A percentile compares a stretch with the other conserved stretches of the same genome.
These are phyloP conservation scores for Margaritifera margaritifera DNA, from an alignment of 2,888 invertebrate genomes.

Conservation along the genomic window DNA sequence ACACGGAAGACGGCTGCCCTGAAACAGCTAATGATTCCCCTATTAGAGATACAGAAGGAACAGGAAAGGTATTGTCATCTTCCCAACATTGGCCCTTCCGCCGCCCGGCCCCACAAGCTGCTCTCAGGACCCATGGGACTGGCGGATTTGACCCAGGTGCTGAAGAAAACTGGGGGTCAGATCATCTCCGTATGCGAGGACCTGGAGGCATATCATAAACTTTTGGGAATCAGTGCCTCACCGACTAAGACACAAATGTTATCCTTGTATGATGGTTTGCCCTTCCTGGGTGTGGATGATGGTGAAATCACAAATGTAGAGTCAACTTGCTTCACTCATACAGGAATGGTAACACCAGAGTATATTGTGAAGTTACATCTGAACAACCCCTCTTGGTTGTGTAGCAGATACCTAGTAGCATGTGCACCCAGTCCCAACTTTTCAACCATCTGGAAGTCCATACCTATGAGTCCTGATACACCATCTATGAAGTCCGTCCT, in stretches of 20 bases:
- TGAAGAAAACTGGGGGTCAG: constrained; percentile 27
- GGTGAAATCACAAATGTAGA: constrained; percentile 23
- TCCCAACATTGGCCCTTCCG: constrained; percentile 6
- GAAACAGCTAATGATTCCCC: constrained; percentile 34
- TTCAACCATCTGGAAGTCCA: constrained; percentile 8
- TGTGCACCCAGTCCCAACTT: constrained; percentile 31
- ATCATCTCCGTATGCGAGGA: constrained; percentile 30
- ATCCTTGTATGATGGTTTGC: constrained; percentile 32
- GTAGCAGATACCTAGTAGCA: constrained; percentile 31
- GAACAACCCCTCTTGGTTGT: constrained; percentile 27
- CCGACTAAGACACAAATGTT: constrained; percentile 1
- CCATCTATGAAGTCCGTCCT: constrained; percentile 24
- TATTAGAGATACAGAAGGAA: constrained; percentile 29
- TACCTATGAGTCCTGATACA: constrained; percentile 6
- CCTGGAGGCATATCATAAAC: constrained; percentile 18
- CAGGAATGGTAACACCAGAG: constrained; percentile 34
- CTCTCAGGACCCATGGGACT: constrained; percentile 14
- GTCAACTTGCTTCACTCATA: constrained; percentile 28
- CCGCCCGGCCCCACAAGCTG: constrained; percentile 9
- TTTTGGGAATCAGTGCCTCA: constrained; percentile 1
- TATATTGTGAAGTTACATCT: constrained; percentile 30
- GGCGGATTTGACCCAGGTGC: constrained; percentile 14
- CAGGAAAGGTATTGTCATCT: constrained; percentile 19
- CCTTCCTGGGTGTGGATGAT: constrained; percentile 24
- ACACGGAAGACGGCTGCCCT: constrained; percentile 38